Base-by-base conservation (phyloP, 2,797 vertebrate genomes). In the Pterois miles region DNA sequence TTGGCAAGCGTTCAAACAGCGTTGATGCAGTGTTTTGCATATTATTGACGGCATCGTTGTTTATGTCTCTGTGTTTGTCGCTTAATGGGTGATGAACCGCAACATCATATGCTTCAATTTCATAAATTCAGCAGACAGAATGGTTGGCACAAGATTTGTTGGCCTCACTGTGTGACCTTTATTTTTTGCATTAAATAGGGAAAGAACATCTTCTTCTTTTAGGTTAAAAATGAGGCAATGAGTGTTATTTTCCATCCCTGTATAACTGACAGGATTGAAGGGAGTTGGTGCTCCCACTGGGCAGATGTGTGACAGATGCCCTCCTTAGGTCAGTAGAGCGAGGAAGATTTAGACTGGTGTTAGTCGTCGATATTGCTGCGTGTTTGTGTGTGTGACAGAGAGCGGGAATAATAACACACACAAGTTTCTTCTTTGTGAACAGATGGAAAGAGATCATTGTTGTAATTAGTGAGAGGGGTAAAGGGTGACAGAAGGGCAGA, bases 261-360 rank as follows among this genome's bases (percentile, higher is more conserved):
- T 71, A 25, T 31, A 25, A 5, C 48, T 56, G 78, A 78, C 33
- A 25, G 52, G 69, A 60, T 67, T 22, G 43, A 31, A 62, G 25
- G 7, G 18, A 34, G 53, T 70, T 76, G 58, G 64, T 77, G 65
- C 83, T 78, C 59, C 72, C 53, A 34, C 57, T 4, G 54, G 79
- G 64, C 85, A 89, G 87, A 91, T 93, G 86, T 89, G 82, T 70
- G 83, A 83, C 92, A 91, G 88, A 91, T 90, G 90, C 65, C 75
- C 36, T 73, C 64, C 65, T 82, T 34, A 63, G 87, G 84, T 87
- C 87, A 86, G 71, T 71, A 59, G 81, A 80, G 71, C 65, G 4
- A 60, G 23, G 65, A 80, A 79, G 86, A 88, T 87, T 91, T 84
- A 85, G 83, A 67, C 86, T 46, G 8, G 64, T 13, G 60, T 74